Conservation (phyloP, 2,113 vertebrate species). For the Tiliqua scincoides region DNA sequence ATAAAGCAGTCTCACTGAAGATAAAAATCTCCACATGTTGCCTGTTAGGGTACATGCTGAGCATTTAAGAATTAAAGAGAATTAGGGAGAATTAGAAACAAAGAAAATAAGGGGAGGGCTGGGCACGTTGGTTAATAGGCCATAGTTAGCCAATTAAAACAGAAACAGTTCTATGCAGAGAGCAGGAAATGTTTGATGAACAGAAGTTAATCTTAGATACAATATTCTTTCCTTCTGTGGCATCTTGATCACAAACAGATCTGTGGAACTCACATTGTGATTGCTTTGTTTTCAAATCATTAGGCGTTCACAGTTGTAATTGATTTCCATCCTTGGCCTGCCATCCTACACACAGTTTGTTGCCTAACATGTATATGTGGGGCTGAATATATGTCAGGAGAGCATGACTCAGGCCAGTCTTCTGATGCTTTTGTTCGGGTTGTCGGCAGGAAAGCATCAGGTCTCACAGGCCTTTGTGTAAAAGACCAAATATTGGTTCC, state of each 20-base stretch:
- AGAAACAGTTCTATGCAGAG: constrained; percentile 19
- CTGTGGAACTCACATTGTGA: too few species aligned
- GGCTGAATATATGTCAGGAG: too few species aligned
- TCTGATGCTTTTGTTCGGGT: too few species aligned
- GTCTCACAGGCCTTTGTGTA: too few species aligned
- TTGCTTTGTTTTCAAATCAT: not conserved
- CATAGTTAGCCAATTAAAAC: constrained; percentile 22
- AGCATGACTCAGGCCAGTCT: too few species aligned
- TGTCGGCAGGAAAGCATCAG: too few species aligned
- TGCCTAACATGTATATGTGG: too few species aligned
- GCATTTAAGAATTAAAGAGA: constrained; percentile 33
- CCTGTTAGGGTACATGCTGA: not conserved
- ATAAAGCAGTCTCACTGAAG: not conserved
- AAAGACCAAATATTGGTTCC: too few species aligned
- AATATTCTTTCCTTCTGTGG: not conserved
- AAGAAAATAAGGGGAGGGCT: not conserved
- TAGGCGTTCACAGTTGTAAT: not conserved
- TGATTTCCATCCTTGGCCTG: not conserved
- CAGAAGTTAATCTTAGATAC: not conserved
- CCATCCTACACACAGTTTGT: not conserved
- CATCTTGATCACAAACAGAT: not conserved
- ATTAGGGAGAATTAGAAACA: not conserved
- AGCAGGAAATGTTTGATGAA: constrained; percentile 8
- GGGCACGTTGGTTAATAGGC: constrained; percentile 30
- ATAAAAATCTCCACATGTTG: constrained; percentile 1